Evolutionary conservation across 2,797 vertebrate species (phyloP).

Genomic region (Enteromius mattozi): DNA sequence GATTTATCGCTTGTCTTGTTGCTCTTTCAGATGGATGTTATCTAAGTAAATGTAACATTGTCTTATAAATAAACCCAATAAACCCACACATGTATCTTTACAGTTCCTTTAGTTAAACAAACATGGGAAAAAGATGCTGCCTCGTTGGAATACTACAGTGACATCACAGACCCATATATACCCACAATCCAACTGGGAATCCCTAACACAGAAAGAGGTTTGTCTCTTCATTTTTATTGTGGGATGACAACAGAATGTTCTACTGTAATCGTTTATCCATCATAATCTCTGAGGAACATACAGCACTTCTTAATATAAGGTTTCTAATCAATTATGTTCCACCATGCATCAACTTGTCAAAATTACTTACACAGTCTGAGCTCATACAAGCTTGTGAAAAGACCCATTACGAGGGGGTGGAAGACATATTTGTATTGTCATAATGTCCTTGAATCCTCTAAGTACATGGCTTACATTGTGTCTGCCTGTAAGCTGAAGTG

Average conservation of each 20-base stretch:
- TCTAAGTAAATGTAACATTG: constrained; percentile 12
- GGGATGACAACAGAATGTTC: neutral
- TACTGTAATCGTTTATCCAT: neutral
- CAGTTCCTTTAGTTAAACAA: constrained; percentile 90
- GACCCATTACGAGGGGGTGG: too few relatives aligned
- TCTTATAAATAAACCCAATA: neutral
- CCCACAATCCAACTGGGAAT: constrained; percentile 87
- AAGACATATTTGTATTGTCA: neutral
- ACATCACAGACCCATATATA: constrained; percentile 80
- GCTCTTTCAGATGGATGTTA: neutral
- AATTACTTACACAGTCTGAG: neutral
- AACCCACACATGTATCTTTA: constrained; percentile 41
- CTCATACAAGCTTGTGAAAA: constrained; percentile 4
- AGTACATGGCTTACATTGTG: neutral
- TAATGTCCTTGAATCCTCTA: neutral
- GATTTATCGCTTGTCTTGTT: neutral
- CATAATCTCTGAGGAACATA: neutral
- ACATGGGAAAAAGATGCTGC: constrained; percentile 86
- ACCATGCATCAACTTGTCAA: neutral
- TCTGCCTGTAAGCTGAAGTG: neutral
- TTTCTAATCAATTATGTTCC: neutral
- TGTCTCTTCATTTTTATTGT: constrained; percentile 52
- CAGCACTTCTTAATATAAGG: neutral
- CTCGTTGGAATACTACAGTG: constrained; percentile 89
- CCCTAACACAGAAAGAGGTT: constrained; percentile 91